These are phyloP conservation scores for Strix occidentalis DNA, from an alignment of 2,797 vertebrate genomes.

Conservation along the genomic window DNA sequence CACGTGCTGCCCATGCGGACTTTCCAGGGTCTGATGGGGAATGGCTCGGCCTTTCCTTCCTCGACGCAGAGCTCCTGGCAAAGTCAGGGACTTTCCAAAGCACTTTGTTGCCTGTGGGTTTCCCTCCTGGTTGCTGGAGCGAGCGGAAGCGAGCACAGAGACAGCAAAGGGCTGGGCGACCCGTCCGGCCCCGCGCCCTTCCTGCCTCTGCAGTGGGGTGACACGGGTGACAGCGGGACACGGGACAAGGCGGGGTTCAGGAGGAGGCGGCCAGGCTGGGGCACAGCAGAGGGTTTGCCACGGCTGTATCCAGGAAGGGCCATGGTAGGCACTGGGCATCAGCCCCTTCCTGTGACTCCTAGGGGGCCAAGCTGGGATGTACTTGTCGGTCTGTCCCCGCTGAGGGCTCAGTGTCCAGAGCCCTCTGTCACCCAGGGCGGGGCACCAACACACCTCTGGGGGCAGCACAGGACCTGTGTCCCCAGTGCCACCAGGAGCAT, in stretches of 20 bases:
- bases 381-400: neutral
- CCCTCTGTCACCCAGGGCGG: neutral
- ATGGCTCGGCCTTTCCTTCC: neutral
- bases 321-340: neutral
- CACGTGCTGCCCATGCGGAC: fast-evolving
- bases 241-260: neutral
- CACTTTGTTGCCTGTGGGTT: neutral
- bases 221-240: fast-evolving
- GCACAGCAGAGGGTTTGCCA: fast-evolving
- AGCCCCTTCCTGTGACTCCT: neutral
- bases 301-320: neutral
- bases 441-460: neutral
- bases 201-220: neutral
- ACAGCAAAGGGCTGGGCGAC: neutral
- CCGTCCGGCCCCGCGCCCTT: neutral
- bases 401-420: neutral
- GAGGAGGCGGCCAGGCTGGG: neutral
- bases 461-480: neutral
- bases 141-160: neutral
- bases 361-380: fast-evolving
- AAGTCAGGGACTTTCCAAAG: slow-evolving; percentile 12
- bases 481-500: fast-evolving
- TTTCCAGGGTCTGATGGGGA: neutral
- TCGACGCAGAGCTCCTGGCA: neutral
- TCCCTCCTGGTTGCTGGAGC: neutral